Evolutionary conservation across 1,140 invertebrate genomes (phyloP).

Genomic region (Odontomachus brunneus): DNA sequence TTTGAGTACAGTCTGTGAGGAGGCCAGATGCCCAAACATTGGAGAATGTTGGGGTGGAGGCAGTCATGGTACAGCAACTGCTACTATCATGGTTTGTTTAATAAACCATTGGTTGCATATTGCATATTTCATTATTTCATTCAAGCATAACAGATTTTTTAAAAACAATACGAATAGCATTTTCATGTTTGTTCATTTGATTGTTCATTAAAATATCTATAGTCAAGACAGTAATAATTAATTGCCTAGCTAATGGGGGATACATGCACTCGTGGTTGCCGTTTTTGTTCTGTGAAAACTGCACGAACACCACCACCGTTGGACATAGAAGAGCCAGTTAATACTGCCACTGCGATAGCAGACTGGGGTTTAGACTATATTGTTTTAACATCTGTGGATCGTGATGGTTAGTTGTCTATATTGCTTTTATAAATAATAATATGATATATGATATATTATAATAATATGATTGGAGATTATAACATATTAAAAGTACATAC

Average conservation of each 20-base stretch:
- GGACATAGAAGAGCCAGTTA: constrained; percentile 95
- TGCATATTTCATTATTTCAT: no score
- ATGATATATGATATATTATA: no score
- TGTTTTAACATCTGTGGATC: constrained; percentile 98
- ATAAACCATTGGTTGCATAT: no score
- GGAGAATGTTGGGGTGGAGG: constrained; percentile 99
- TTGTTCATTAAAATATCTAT: background rate
- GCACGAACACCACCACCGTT: constrained; percentile 95
- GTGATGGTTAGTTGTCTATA: constrained; percentile 90
- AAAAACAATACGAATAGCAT: no score
- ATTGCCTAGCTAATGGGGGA: constrained; percentile 93
- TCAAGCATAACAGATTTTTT: no score
- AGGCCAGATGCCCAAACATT: constrained; percentile 99
- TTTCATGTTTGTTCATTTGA: no score
- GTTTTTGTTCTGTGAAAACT: constrained; percentile 99
- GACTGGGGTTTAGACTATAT: constrained; percentile 99
- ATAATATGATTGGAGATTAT: constrained; percentile 2
- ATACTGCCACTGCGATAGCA: constrained; percentile 96
- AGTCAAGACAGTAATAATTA: background rate
- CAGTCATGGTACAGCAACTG: constrained; percentile 93
- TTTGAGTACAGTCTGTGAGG: constrained; percentile 99
- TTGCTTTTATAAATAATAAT: constrained; percentile 19
- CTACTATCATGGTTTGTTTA: constrained; percentile 93
- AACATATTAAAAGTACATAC: constrained; percentile 35
- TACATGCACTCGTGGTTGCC: constrained; percentile 96